Evolutionary conservation across 64 coral and sea anemone species (phyloP).

Genomic region (Montipora cactus): DNA sequence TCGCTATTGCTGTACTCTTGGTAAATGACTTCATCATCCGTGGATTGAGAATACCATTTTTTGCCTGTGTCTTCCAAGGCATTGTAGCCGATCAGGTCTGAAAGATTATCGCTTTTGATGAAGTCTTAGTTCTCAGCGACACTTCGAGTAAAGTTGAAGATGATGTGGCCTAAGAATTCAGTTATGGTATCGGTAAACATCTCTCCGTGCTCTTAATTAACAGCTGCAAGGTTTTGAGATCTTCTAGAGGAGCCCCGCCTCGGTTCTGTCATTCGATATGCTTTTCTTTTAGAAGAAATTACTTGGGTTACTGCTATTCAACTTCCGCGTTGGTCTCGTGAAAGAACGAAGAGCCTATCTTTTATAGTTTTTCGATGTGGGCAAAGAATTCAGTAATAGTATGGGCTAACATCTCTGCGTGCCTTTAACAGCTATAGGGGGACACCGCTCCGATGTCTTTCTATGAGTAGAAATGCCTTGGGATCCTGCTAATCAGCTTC

Average conservation of each 20-base stretch:
- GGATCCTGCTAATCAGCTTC: too few relatives aligned
- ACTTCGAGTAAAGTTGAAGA: conserved; percentile 14
- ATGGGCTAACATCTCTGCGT: background rate
- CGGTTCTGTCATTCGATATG: too few relatives aligned
- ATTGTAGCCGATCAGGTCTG: background rate
- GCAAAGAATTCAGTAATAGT: conserved; percentile 6
- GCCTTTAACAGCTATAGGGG: background rate
- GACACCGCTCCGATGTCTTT: too few relatives aligned
- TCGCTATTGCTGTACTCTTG: too few relatives aligned
- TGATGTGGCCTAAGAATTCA: background rate
- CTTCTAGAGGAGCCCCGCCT: too few relatives aligned
- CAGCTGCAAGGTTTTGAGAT: too few relatives aligned
- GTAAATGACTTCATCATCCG: background rate
- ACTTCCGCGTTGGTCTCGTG: too few relatives aligned
- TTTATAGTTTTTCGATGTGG: too few relatives aligned
- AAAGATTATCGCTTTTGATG: background rate
- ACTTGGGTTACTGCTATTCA: too few relatives aligned
- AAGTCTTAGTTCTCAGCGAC: conserved; percentile 8
- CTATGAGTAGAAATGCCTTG: too few relatives aligned
- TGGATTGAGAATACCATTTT: conserved; percentile 22
- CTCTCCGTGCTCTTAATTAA: background rate
- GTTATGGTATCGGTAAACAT: background rate
- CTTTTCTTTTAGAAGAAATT: too few relatives aligned
- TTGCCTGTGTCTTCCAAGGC: background rate
- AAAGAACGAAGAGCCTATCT: too few relatives aligned